A percentile compares a stretch with the other conserved stretches of the same genome.
Evolutionary conservation across 2,888 invertebrate genomes (phyloP).

Genomic region (Blera fallax): DNA sequence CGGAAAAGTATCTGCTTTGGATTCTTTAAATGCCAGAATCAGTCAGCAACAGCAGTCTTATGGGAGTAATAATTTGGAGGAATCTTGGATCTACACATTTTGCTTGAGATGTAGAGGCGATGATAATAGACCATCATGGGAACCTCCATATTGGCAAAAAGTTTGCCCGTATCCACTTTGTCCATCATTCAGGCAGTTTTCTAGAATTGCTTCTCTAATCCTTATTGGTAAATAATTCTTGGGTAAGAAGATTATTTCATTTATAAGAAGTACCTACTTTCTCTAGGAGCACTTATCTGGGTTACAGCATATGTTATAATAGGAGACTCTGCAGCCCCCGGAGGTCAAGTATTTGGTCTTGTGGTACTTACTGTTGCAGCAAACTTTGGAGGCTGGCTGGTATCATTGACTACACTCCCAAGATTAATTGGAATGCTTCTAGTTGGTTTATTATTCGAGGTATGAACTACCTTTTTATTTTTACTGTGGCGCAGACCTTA

Average conservation of each 20-base stretch:
- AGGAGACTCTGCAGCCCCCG: conserved; percentile 90
- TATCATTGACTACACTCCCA: conserved; percentile 90
- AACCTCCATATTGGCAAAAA: conserved; percentile 90
- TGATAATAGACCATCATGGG: conserved; percentile 90
- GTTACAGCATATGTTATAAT: conserved; percentile 89
- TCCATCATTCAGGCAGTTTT: conserved; percentile 91
- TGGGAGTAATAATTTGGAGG: conserved; percentile 77
- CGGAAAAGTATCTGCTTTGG: conserved; percentile 75
- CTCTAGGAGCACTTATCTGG: conserved; percentile 88
- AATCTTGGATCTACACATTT: conserved; percentile 92
- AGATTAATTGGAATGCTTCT: conserved; percentile 93
- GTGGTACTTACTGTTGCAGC: conserved; percentile 89
- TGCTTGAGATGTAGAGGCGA: conserved; percentile 90
- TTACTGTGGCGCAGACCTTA: too few species aligned
- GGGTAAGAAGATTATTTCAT: not conserved
- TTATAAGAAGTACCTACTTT: not conserved
- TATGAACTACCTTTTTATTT: conserved; percentile 42
- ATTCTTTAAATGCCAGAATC: conserved; percentile 78
- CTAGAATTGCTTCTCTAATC: conserved; percentile 88
- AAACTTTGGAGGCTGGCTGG: conserved; percentile 91
- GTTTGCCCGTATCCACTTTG: conserved; percentile 93
- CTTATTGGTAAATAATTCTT: conserved; percentile 85
- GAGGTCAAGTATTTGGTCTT: conserved; percentile 91
- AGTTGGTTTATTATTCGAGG: conserved; percentile 88
- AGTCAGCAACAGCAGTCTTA: conserved; percentile 75